Evolutionary conservation across 2,888 invertebrate genomes (phyloP).

Genomic region (Gnatocerus cornutus): DNA sequence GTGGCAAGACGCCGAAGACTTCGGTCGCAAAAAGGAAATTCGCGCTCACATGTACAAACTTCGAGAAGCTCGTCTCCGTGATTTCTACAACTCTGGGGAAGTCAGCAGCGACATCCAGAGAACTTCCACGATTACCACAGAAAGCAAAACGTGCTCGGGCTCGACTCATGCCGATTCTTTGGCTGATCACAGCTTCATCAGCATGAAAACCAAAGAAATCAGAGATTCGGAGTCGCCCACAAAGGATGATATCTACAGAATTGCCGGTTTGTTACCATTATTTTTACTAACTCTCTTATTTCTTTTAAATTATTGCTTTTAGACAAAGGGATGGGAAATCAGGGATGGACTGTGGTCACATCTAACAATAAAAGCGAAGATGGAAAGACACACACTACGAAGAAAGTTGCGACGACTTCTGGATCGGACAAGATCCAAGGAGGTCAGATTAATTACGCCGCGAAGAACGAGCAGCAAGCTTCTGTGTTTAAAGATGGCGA

Average conservation of each 20-base stretch:
- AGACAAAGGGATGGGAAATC: conserved; percentile 35
- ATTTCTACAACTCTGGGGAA: conserved; percentile 76
- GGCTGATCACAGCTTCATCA: conserved; percentile 84
- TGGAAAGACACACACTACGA: conserved; percentile 77
- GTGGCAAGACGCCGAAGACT: conserved; percentile 92
- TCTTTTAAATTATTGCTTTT: conserved; percentile 5
- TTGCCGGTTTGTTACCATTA: conserved; percentile 58
- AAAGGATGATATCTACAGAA: conserved; percentile 72
- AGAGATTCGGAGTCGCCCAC: conserved; percentile 85
- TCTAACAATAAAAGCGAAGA: conserved; percentile 77
- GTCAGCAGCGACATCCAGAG: conserved; percentile 58
- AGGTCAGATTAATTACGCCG: conserved; percentile 78
- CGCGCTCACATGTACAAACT: conserved; percentile 89
- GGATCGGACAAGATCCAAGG: conserved; percentile 79
- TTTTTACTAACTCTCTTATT: background rate
- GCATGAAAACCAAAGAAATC: conserved; percentile 85
- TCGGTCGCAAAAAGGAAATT: conserved; percentile 89
- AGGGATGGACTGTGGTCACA: conserved; percentile 80
- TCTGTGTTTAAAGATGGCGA: conserved; percentile 74
- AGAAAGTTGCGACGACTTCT: conserved; percentile 78
- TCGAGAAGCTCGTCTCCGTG: conserved; percentile 84
- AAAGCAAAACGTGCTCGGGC: conserved; percentile 56
- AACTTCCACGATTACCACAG: conserved; percentile 53
- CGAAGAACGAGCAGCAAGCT: conserved; percentile 76
- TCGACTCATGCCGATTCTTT: conserved; percentile 79